Base-by-base conservation (phyloP, 2,113 vertebrate species). In the Scortum barcoo region DNA sequence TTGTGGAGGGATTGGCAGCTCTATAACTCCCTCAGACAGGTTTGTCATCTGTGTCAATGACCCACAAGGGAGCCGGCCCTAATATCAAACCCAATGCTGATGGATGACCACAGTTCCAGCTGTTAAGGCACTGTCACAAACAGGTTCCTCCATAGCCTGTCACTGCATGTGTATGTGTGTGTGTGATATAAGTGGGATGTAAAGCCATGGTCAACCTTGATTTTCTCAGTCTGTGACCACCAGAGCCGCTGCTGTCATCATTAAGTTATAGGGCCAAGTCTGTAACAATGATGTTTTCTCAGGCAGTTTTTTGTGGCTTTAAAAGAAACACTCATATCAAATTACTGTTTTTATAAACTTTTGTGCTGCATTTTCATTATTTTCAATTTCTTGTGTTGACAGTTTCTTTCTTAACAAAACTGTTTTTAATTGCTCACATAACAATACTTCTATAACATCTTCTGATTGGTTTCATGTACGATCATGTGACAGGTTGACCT, bases 31-130 rank as follows among this genome's bases (percentile, higher is more conserved):
- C 78, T 89, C 85, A 74, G 93, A 92, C 90, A 91, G 92, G 91
- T 93, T 92, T 94, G 94, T 94, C 93, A 93, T 94, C 81, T 89
- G 89, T 91, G 92, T 93, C 94, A 93, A 92, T 90, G 91, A 92
- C 86, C 86, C 92, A 93, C 90, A 87, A 51, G 93, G 93, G 93
- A 92, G 83, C 72, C 73, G 48, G 86, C 87, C 90, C 87, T 83
- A 86, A 91, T 90, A 93, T 94, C 93, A 93, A 88, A 89, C 88
- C 88, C 92, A 89, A 56, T 86, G 72, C 85, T 94, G 94, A 95
- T 89, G 91, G 93, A 94, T 91, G 92, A 85, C 85, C 72, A 80
- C 82, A 78, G 86, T 82, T 93, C 91, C 87, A 93, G 93, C 93
- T 94, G 92, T 92, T 93, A 88, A 90, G 91, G 87, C 90, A 78